Percentiles rank a stretch among this genome's conserved stretches.
Evolutionary conservation across 2,888 invertebrate genomes (phyloP).

Genomic region (Epistrophe grossulariae): DNA sequence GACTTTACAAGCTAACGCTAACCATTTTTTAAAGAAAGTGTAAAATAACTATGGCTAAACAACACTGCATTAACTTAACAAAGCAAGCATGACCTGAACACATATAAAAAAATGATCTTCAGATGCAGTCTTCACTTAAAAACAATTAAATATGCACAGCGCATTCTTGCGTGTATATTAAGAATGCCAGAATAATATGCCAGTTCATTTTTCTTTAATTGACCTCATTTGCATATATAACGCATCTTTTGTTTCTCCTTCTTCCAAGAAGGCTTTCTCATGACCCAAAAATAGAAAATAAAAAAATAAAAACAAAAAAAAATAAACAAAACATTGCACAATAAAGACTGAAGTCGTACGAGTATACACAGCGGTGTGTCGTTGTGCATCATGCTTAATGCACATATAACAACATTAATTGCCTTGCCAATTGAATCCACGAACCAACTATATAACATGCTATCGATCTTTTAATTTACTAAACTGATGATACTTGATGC

Average conservation of each 20-base stretch:
- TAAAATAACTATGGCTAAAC: background rate
- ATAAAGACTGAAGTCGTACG: background rate
- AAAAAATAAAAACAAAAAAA: too few relatives aligned
- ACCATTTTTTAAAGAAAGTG: background rate
- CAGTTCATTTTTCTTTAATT: slow-evolving; percentile 54
- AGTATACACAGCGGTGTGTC: too few relatives aligned
- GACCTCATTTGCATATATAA: slow-evolving; percentile 66
- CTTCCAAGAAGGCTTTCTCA: slow-evolving; percentile 52
- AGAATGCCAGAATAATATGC: background rate
- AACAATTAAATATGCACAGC: slow-evolving; percentile 32
- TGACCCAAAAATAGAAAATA: slow-evolving; percentile 52
- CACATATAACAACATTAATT: slow-evolving; percentile 50
- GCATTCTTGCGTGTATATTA: background rate
- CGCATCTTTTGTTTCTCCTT: slow-evolving; percentile 21
- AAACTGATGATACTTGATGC: slow-evolving; percentile 9
- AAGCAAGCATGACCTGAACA: slow-evolving; percentile 25
- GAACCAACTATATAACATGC: slow-evolving; percentile 22
- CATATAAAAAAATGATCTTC: slow-evolving; percentile 1
- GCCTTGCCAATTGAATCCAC: slow-evolving; percentile 54
- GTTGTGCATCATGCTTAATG: slow-evolving; percentile 12
- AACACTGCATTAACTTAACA: background rate
- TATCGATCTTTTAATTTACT: slow-evolving; percentile 67
- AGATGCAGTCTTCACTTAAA: slow-evolving; percentile 34
- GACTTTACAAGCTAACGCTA: background rate
- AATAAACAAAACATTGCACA: slow-evolving; percentile 14